Conservation (phyloP, 2,113 vertebrate species). For the Leptosomus discolor region DNA sequence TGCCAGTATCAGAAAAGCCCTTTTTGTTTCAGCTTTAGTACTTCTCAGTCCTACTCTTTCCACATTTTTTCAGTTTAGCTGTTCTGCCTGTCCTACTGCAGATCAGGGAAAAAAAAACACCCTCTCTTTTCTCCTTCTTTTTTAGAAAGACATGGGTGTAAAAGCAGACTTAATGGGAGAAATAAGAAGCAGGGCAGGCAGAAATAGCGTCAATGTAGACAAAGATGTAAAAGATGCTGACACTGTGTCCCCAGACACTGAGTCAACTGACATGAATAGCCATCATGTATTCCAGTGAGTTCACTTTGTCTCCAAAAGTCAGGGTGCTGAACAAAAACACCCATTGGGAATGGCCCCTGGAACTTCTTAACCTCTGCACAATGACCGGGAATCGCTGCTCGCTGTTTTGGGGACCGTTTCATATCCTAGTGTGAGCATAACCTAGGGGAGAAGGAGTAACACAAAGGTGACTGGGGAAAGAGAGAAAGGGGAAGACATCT, state of each 20-base stretch:
- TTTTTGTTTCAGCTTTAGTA: background rate
- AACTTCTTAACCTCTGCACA: background rate
- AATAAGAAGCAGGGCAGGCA: background rate
- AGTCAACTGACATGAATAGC: background rate
- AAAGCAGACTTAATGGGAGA: background rate
- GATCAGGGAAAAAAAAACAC: background rate
- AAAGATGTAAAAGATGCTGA: background rate
- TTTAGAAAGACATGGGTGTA: background rate
- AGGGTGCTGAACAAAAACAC: background rate
- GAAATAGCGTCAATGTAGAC: background rate
- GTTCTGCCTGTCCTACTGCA: background rate
- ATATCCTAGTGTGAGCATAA: accelerated
- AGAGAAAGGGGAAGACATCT: background rate
- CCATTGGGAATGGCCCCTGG: background rate
- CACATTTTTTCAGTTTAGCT: background rate
- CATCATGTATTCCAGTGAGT: background rate
- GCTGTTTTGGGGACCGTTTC: accelerated
- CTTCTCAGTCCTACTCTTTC: background rate
- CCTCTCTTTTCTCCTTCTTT: background rate
- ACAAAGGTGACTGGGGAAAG: background rate
- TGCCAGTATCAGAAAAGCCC: background rate
- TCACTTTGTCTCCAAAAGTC: background rate
- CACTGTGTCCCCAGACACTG: background rate
- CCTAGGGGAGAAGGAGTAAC: background rate
- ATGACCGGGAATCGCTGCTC: background rate